Conservation (phyloP, 1,140 invertebrate species). For the Conopomorpha cramerella region DNA sequence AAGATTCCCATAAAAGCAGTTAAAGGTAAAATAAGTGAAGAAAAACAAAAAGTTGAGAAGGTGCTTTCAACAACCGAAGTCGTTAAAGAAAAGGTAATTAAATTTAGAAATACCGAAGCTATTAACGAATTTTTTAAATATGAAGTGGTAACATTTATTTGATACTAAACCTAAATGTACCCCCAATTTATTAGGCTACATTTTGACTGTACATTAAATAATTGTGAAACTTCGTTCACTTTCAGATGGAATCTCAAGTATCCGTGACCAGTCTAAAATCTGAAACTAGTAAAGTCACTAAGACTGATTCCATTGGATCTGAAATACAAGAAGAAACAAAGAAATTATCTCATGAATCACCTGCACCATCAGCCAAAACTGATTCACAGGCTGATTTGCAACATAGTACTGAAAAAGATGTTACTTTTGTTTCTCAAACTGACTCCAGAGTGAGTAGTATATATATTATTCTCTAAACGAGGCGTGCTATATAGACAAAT, state of each 20-base stretch:
- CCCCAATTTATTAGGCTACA: too few species aligned
- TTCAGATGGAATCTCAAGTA: conserved; percentile 32
- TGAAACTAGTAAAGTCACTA: conserved; percentile 40
- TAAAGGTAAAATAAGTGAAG: conserved; percentile 31
- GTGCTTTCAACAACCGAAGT: too few species aligned
- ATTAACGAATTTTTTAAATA: too few species aligned
- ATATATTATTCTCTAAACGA: conserved; percentile 5
- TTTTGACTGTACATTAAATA: too few species aligned
- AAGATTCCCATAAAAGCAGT: conserved; percentile 37
- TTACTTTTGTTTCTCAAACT: conserved; percentile 54
- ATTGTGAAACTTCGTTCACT: too few species aligned
- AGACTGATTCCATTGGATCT: conserved; percentile 51
- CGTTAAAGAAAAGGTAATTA: conserved; percentile 30
- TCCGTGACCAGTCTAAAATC: conserved; percentile 40
- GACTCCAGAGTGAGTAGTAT: conserved; percentile 54
- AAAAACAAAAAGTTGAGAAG: too few species aligned
- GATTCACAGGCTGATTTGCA: conserved; percentile 52
- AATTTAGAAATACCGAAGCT: too few species aligned
- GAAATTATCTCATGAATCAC: conserved; percentile 45
- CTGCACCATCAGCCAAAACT: conserved; percentile 39
- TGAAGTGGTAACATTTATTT: too few species aligned
- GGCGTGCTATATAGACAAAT: too few species aligned
- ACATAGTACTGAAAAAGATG: conserved; percentile 53
- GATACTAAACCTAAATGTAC: too few species aligned
- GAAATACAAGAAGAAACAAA: conserved; percentile 30